Evolutionary conservation across 2,113 vertebrate genomes (phyloP).

Genomic region (Eurystomus gularis): DNA sequence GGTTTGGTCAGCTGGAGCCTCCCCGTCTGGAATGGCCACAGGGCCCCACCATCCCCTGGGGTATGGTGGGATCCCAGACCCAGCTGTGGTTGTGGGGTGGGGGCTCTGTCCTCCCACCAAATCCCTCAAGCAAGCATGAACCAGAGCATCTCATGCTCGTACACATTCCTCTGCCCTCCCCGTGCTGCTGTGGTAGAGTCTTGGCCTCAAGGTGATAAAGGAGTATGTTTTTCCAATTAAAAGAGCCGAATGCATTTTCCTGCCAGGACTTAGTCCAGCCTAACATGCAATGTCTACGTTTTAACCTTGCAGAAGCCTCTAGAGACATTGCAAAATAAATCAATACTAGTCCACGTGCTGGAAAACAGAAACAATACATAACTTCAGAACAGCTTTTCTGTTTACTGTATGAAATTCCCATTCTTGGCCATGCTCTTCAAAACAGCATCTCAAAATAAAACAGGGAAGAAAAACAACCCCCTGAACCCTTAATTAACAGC

Average conservation of each 20-base stretch:
- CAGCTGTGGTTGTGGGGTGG: rapidly evolving
- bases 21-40: not conserved
- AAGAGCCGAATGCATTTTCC: constrained; percentile 57
- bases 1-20: not conserved
- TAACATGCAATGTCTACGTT: constrained; percentile 37
- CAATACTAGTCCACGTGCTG: constrained; percentile 17
- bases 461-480: not conserved
- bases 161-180: not conserved
- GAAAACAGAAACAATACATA: constrained; percentile 53
- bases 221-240: constrained; percentile 64
- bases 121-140: not conserved
- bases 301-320: constrained; percentile 54
- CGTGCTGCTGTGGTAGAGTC: not conserved
- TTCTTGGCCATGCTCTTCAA: not conserved
- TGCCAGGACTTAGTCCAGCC: constrained; percentile 37
- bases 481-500: not conserved
- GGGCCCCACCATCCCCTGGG: rapidly evolving
- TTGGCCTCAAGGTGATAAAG: constrained; percentile 40
- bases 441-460: not conserved
- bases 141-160: not conserved
- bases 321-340: constrained; percentile 50
- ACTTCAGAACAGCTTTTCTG: constrained; percentile 36
- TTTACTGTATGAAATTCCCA: constrained; percentile 8
- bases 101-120: not conserved
- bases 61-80: not conserved